Percentiles rank a stretch among this genome's conserved stretches.
These are phyloP conservation scores for Lasioglossum vierecki DNA, from an alignment of 2,888 invertebrate species.

Conservation along the genomic window DNA sequence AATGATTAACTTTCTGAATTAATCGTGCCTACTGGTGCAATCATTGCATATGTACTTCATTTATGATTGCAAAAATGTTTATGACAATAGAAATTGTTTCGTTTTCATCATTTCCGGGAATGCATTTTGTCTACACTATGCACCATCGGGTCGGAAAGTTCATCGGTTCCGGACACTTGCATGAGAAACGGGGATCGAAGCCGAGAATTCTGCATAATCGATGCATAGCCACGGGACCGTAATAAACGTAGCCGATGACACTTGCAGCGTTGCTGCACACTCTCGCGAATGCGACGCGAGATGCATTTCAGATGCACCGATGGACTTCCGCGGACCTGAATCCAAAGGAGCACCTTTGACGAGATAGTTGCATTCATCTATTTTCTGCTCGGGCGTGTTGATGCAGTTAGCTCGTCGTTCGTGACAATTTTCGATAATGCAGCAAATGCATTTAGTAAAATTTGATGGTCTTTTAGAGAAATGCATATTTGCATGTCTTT, in stretches of 20 bases:
- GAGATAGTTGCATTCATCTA: not conserved
- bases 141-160: not conserved
- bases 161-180: not conserved
- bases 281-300: not conserved
- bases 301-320: not conserved
- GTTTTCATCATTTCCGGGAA: not conserved
- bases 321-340: not conserved
- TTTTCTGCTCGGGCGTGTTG: not conserved
- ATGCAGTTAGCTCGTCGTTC: not conserved
- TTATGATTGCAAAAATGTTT: too few relatives aligned
- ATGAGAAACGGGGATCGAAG: not conserved
- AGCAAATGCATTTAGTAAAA: not conserved
- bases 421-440: not conserved
- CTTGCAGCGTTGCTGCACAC: not conserved
- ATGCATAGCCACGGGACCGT: constrained; percentile 23
- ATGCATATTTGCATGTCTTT: not conserved
- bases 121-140: not conserved
- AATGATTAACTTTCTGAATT: not conserved
- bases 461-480: not conserved
- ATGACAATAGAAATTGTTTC: not conserved
- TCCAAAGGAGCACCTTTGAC: not conserved
- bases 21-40: too few relatives aligned
- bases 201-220: constrained; percentile 28
- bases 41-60: too few relatives aligned
- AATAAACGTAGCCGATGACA: constrained; percentile 21